These are phyloP conservation scores for Xenopus tropicalis DNA, from an alignment of 2,113 vertebrate genomes.

Conservation along the genomic window UCB_Xtro_10.0 CM004449.2:32519501-32520000, in stretches of 20 bases:
- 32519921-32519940: too few species aligned
- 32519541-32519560: slow-evolving; percentile 39
- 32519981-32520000: too few species aligned
- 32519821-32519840: background rate
- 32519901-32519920: too few species aligned
- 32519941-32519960: too few species aligned
- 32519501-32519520: slow-evolving; percentile 30
- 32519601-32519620: slow-evolving; percentile 8
- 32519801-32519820: too few species aligned
- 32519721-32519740: background rate
- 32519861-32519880: too few species aligned
- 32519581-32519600: slow-evolving; percentile 22
- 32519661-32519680: background rate
- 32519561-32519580: slow-evolving; percentile 28
- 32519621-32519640: slow-evolving; percentile 15
- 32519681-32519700: slow-evolving; percentile 13
- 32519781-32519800: too few species aligned
- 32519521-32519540: slow-evolving; percentile 42
- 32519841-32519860: background rate
- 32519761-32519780: background rate
- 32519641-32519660: slow-evolving; percentile 12
- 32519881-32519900: too few species aligned
- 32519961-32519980: too few species aligned
- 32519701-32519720: background rate
- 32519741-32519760: background rate